Evolutionary conservation across 2,113 vertebrate genomes (phyloP).

Genomic region (Sceloporus tristichus): DNA sequence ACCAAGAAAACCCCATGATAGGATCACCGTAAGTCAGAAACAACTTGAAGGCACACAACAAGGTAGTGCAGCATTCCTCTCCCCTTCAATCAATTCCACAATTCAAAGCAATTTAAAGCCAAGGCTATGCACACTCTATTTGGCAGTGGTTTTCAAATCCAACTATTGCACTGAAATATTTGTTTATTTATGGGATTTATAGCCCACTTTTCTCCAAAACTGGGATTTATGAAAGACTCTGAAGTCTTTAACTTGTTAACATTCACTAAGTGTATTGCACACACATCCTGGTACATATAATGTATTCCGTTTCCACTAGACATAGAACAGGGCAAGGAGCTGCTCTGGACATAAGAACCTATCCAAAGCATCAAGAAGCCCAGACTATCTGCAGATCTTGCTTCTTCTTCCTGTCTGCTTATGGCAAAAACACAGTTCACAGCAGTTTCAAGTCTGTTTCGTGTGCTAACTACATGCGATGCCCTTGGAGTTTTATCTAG

Average conservation of each 20-base stretch:
- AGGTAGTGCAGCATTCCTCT: neutral
- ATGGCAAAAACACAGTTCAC: neutral
- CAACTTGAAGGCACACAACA: no score
- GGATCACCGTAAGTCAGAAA: no score
- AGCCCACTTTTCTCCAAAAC: no score
- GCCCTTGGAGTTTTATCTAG: neutral
- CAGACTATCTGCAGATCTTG: conserved; percentile 1
- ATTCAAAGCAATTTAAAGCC: neutral
- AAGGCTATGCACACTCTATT: neutral
- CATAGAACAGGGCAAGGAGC: neutral
- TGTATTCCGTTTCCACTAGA: neutral
- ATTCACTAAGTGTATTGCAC: neutral
- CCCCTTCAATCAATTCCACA: neutral
- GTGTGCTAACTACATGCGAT: neutral
- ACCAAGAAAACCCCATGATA: no score
- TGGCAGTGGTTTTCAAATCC: neutral
- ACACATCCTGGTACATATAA: no score
- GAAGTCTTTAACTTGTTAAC: neutral
- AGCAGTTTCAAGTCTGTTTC: neutral
- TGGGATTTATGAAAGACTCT: neutral
- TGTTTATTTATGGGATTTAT: no score
- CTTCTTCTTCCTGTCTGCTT: neutral
- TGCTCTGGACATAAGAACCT: neutral
- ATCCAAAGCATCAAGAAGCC: neutral
- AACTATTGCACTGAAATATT: neutral